Conservation (phyloP, 1,140 invertebrate genomes). For the Euwallacea similis region DNA sequence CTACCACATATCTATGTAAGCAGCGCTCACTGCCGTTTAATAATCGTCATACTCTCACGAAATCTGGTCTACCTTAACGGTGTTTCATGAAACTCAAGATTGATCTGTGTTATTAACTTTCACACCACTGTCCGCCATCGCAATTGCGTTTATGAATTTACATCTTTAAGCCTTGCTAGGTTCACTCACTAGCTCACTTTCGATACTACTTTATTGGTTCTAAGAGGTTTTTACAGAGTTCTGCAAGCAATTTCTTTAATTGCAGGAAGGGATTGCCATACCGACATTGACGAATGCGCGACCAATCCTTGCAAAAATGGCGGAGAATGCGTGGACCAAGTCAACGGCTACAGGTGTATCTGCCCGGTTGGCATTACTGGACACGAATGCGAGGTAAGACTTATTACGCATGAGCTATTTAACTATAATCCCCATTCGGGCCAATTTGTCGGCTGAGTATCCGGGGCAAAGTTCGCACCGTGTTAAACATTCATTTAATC, state of each 20-base stretch:
- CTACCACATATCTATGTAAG: constrained; percentile 11
- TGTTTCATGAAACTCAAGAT: constrained; percentile 12
- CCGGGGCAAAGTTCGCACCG: constrained; percentile 16
- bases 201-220: neutral
- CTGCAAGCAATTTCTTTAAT: constrained; percentile 28
- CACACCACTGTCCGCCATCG: constrained; percentile 1
- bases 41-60: constrained; percentile 20
- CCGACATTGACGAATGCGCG: constrained; percentile 73
- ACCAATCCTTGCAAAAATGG: constrained; percentile 81
- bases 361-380: constrained; percentile 83
- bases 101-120: constrained; percentile 19
- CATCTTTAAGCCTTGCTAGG: too few species aligned
- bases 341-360: constrained; percentile 80
- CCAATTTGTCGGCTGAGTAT: too few species aligned
- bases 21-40: constrained; percentile 14
- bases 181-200: too few species aligned
- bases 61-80: constrained; percentile 25
- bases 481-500: constrained; percentile 25
- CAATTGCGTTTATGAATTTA: too few species aligned
- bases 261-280: constrained; percentile 65
- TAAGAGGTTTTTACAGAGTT: neutral
- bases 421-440: too few species aligned
- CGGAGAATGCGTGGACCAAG: constrained; percentile 79
- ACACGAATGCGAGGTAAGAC: constrained; percentile 71
- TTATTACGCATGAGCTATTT: constrained; percentile 1